Percentiles rank a stretch among this genome's conserved stretches.
phyloP scores from a whole-genome alignment of 2,113 vertebrate species.

The Bujurquina vittata region DNA sequence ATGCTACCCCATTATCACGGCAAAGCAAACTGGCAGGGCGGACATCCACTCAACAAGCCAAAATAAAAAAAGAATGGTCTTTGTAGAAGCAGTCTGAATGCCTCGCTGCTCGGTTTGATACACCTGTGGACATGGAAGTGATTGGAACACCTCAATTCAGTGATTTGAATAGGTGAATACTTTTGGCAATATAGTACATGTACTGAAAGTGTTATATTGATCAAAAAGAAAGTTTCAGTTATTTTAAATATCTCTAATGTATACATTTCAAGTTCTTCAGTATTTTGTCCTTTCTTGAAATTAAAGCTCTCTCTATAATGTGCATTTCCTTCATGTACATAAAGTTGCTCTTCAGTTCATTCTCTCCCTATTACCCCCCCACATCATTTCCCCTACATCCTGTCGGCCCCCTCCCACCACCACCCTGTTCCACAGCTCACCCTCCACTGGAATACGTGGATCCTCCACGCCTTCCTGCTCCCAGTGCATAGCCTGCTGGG shows the following conservation, averaged over 20 bases:
- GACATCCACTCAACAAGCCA: no score
- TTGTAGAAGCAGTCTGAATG: no score
- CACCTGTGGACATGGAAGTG: no score
- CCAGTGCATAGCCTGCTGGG: constrained; percentile 24
- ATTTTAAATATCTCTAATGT: neutral
- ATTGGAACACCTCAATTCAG: no score
- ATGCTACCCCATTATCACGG: no score
- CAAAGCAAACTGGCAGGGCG: no score
- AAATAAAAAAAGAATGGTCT: no score
- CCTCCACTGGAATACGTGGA: constrained; percentile 14
- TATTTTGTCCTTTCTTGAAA: neutral
- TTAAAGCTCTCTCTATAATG: neutral
- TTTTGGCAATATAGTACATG: neutral
- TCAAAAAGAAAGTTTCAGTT: neutral
- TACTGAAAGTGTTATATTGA: neutral
- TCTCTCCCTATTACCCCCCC: constrained; percentile 33
- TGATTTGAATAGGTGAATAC: no score
- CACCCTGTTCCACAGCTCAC: constrained; percentile 56
- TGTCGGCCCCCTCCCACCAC: constrained; percentile 10
- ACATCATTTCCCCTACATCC: constrained; percentile 39
- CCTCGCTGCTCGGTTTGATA: no score
- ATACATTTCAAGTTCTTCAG: constrained; percentile 15
- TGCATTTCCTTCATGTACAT: neutral
- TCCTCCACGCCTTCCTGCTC: neutral
- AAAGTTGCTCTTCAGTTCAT: neutral